Evolutionary conservation across 2,888 invertebrate genomes (phyloP).

Genomic region (Erebia aethiops): DNA sequence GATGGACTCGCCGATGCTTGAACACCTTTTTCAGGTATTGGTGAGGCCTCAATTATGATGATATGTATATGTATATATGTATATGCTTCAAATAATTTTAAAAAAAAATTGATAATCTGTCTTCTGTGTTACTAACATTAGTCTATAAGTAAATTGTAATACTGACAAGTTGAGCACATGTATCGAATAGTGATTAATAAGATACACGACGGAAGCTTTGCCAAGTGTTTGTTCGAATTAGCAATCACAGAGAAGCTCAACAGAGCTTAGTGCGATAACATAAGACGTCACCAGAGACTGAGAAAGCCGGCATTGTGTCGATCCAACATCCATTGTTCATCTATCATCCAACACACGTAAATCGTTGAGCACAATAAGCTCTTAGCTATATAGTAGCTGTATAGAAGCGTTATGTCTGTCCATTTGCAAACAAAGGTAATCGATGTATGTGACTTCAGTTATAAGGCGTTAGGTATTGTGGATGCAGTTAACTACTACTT

Average conservation of each 20-base stretch:
- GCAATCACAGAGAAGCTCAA: slow-evolving; percentile 16
- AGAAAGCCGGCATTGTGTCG: slow-evolving; percentile 28
- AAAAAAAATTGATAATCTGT: no score
- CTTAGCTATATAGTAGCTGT: slow-evolving; percentile 9
- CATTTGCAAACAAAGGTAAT: slow-evolving; percentile 19
- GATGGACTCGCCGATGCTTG: no score
- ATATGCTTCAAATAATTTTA: no score
- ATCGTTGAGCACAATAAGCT: slow-evolving; percentile 36
- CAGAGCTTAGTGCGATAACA: slow-evolving; percentile 19
- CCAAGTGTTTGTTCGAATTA: slow-evolving; percentile 13
- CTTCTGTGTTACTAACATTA: no score
- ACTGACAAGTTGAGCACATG: no score
- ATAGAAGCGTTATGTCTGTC: slow-evolving; percentile 3
- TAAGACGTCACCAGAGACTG: slow-evolving; percentile 24
- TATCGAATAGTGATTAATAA: background rate
- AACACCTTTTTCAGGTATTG: no score
- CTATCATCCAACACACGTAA: slow-evolving; percentile 31
- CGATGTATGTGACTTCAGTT: slow-evolving; percentile 8
- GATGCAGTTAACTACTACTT: background rate
- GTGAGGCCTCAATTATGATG: no score
- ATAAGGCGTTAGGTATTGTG: background rate
- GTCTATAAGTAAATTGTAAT: no score
- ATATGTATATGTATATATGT: no score
- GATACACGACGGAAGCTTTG: background rate
- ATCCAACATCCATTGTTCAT: slow-evolving; percentile 33